Evolutionary conservation across 2,113 vertebrate species (phyloP).

Genomic region (Pycnonotus jocosus): DNA sequence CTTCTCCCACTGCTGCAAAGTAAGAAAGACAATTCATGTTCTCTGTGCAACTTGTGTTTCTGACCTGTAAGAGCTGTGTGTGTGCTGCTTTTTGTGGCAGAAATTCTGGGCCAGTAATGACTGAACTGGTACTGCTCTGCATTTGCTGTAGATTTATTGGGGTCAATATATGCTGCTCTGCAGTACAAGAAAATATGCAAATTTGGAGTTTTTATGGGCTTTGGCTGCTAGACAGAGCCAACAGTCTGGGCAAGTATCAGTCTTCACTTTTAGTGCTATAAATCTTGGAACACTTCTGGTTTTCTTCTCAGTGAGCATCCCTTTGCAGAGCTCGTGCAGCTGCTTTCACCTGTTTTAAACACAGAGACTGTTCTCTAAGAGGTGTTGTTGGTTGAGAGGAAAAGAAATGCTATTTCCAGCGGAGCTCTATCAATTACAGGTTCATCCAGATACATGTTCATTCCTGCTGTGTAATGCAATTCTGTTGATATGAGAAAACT

Average conservation of each 20-base stretch:
- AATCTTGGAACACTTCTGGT: not conserved
- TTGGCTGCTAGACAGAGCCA: not conserved
- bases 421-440: not conserved
- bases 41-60: not conserved
- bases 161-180: not conserved
- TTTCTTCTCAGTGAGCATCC: not conserved
- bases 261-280: not conserved
- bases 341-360: not conserved
- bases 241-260: not conserved
- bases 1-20: slow-evolving; percentile 99
- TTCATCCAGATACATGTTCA: not conserved
- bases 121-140: not conserved
- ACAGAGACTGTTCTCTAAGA: not conserved
- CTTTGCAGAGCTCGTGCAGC: not conserved
- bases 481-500: not conserved
- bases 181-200: not conserved
- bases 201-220: not conserved
- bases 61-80: not conserved
- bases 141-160: not conserved
- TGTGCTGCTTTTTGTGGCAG: not conserved
- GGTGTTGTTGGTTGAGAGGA: not conserved
- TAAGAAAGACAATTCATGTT: slow-evolving; percentile 69
- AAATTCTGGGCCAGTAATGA: not conserved
- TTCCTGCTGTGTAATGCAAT: not conserved
- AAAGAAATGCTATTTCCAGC: not conserved